Conservation (phyloP, 2,797 vertebrate species). For the Geotrypetes seraphini region DNA sequence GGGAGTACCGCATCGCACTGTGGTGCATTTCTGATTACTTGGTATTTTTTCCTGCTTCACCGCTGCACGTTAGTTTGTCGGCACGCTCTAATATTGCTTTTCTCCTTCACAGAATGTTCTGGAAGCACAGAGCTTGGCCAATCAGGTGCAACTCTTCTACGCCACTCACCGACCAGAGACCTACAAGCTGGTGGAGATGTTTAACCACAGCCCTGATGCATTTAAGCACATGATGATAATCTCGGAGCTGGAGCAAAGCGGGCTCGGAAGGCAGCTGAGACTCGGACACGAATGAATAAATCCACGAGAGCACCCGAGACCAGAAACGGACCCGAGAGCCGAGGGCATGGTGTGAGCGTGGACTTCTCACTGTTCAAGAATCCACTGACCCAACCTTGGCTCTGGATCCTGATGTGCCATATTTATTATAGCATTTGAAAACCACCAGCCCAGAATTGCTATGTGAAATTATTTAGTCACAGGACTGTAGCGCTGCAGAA, state of each 20-base stretch:
- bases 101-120: slow-evolving; percentile 65
- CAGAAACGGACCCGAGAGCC: slow-evolving; percentile 1
- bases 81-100: background rate
- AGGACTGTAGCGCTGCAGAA: too few species aligned
- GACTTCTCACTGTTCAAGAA: too few species aligned
- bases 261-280: slow-evolving; percentile 50
- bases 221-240: slow-evolving; percentile 89
- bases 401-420: too few species aligned
- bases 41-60: too few species aligned
- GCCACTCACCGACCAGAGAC: slow-evolving; percentile 63
- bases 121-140: slow-evolving; percentile 89
- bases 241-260: slow-evolving; percentile 77
- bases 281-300: too few species aligned
- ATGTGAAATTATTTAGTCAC: too few species aligned
- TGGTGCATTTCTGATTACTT: too few species aligned
- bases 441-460: too few species aligned
- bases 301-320: slow-evolving; percentile 29
- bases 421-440: too few species aligned
- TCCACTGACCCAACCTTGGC: background rate
- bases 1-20: too few species aligned
- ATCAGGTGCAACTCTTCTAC: slow-evolving; percentile 97
- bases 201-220: slow-evolving; percentile 76
- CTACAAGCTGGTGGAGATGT: slow-evolving; percentile 73
- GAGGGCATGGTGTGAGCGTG: too few species aligned
- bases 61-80: too few species aligned